Evolutionary conservation across 2,888 invertebrate species (phyloP).

Genomic region (Drosophila lacicola): DNA sequence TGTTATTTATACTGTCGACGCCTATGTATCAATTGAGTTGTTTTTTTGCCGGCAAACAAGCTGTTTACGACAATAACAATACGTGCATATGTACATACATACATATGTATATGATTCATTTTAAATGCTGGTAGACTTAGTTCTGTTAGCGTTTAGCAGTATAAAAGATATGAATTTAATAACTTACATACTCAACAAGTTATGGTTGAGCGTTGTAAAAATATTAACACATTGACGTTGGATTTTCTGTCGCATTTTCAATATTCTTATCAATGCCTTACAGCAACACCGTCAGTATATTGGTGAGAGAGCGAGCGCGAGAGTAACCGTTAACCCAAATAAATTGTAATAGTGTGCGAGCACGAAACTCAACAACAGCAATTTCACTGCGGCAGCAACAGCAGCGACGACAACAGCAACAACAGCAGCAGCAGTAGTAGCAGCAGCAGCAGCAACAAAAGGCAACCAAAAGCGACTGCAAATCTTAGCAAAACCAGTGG

Average conservation of each 20-base stretch:
- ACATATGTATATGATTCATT: constrained; percentile 8
- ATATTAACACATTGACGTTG: not conserved
- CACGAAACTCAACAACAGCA: constrained; percentile 36
- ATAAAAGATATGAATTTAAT: not conserved
- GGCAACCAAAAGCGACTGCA: constrained; percentile 5
- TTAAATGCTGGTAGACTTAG: not conserved
- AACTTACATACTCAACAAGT: not conserved
- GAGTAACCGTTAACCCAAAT: constrained; percentile 43
- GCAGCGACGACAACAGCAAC: constrained; percentile 38
- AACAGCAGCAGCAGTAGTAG: constrained; percentile 27
- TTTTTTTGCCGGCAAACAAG: constrained; percentile 53
- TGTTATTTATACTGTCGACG: constrained; percentile 5
- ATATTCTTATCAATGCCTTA: constrained; percentile 34
- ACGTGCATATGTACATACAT: not conserved
- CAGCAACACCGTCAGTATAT: constrained; percentile 26
- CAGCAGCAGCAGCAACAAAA: constrained; percentile 31
- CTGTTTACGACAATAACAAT: constrained; percentile 37
- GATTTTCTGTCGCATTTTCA: constrained; percentile 7
- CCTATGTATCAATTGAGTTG: constrained; percentile 28
- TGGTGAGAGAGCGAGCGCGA: constrained; percentile 25
- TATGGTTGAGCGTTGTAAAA: not conserved
- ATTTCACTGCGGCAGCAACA: constrained; percentile 60
- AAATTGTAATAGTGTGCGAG: constrained; percentile 24
- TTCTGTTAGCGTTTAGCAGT: not conserved
- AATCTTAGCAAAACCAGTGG: constrained; percentile 7